phyloP scores from a whole-genome alignment of 2,113 vertebrate genomes.

The Capreolus pygargus region DNA sequence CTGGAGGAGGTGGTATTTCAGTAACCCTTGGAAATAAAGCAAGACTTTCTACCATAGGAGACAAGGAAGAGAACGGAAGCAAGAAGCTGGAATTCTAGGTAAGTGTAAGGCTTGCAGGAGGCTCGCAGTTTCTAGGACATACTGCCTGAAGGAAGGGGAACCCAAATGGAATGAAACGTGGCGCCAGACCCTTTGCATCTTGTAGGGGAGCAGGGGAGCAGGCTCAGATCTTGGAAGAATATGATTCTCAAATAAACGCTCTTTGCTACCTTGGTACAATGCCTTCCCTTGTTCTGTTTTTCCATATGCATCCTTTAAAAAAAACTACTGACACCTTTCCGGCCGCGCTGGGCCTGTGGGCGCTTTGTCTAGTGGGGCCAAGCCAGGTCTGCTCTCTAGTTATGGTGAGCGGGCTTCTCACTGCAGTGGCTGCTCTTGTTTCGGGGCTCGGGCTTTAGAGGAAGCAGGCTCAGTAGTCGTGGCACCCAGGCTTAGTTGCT shows the following conservation, averaged over 20 bases:
- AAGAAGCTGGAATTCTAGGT: background rate
- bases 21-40: background rate
- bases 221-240: background rate
- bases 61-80: background rate
- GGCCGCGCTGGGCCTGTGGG: background rate
- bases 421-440: background rate
- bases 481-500: background rate
- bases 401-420: background rate
- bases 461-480: background rate
- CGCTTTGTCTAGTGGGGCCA: background rate
- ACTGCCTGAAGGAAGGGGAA: background rate
- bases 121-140: background rate
- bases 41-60: background rate
- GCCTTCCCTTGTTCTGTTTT: background rate
- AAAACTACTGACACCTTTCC: background rate
- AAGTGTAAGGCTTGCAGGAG: background rate
- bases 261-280: background rate
- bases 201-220: background rate
- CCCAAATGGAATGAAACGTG: fast-evolving
- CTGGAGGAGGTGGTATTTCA: background rate
- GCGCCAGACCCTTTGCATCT: background rate
- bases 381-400: background rate
- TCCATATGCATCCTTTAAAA: background rate
- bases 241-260: background rate
- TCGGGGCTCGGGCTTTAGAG: background rate